phyloP scores from a whole-genome alignment of 2,888 invertebrate species.

The Neoscelio sp. region DNA sequence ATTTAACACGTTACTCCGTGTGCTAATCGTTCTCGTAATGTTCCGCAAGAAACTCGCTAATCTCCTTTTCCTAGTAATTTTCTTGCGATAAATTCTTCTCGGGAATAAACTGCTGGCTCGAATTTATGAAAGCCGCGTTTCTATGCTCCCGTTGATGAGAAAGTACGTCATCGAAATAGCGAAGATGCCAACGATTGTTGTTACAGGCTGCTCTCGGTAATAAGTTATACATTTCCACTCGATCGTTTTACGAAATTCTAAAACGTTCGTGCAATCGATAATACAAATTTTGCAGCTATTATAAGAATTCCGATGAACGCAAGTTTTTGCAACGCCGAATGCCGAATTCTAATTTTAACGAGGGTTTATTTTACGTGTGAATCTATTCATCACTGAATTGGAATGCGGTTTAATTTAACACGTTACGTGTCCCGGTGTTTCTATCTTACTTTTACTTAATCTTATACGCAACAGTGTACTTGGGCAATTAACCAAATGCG shows the following conservation, averaged over 20 bases:
- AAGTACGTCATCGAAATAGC: constrained; percentile 49
- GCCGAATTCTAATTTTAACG: constrained; percentile 47
- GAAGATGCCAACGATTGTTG: too few relatives aligned
- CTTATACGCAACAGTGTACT: constrained; percentile 30
- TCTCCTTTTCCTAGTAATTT: constrained; percentile 56
- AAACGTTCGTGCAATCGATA: constrained; percentile 7
- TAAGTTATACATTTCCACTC: constrained; percentile 2
- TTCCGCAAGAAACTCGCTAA: constrained; percentile 45
- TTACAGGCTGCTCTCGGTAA: constrained; percentile 7
- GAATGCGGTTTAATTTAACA: constrained; percentile 63
- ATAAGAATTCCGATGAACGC: constrained; percentile 6
- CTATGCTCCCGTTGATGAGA: constrained; percentile 27
- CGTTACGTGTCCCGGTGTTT: constrained; percentile 51
- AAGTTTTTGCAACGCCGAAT: constrained; percentile 6
- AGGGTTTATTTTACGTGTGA: constrained; percentile 44
- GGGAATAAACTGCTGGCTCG: constrained; percentile 40
- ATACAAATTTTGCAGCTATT: constrained; percentile 9
- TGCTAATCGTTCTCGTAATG: constrained; percentile 50
- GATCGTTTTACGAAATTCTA: constrained; percentile 38
- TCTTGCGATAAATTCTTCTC: constrained; percentile 54
- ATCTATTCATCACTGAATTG: constrained; percentile 36
- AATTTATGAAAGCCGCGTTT: constrained; percentile 56
- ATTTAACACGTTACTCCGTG: constrained; percentile 40
- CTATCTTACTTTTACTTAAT: constrained; percentile 51
- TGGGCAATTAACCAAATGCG: constrained; percentile 61